Evolutionary conservation across 2,888 invertebrate species (phyloP), one percentile per base, ranked within the genome.

Genomic region (Hyppa rectilinea): DNA sequence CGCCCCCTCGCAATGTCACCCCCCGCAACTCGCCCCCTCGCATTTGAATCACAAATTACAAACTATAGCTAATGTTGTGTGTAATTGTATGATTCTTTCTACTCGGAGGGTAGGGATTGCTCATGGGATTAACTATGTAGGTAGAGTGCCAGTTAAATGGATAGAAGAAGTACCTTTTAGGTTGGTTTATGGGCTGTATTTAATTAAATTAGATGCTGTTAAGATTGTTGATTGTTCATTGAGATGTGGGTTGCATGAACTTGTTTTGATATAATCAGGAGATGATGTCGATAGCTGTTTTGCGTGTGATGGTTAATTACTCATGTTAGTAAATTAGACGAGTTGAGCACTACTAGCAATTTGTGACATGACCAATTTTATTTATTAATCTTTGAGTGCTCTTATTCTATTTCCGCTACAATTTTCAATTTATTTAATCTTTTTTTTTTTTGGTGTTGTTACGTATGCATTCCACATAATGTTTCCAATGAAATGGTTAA

Each of bases 21-120:
- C 47, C 50, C 34, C 1, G 23, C 17, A 83, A 86, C 81, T 78
- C 71, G 73, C 71, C 81, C 83, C 55, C 38, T 52, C 63, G 73
- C 23, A 88, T 88, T 89, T 87, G 88, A 88, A 87, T 88, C 75
- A 87, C 89, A 87, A 89, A 89, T 83, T 86, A 81, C 82, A 72
- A 81, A 85, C 83, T 86, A 85, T 47, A 68, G 63, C 81, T 85
- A 88, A 89, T 89, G 89, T 87, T 78, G 74, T 85, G 75, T 86
- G 83, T 89, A 85, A 89, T 88, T 87, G 80, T 81, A 78, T 77
- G 74, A 86, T 84, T 85, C 85, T 84, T 86, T 85, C 66, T 62
- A 67, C 47, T 76, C 17, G 52, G 56, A 31, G 31, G 31, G 61
- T 55, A 23, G 64, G 66, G 71, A 79, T 85, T 76, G 58, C 59